Base-by-base conservation (phyloP, 2,797 vertebrate species). In the Thamnophis elegans region DNA sequence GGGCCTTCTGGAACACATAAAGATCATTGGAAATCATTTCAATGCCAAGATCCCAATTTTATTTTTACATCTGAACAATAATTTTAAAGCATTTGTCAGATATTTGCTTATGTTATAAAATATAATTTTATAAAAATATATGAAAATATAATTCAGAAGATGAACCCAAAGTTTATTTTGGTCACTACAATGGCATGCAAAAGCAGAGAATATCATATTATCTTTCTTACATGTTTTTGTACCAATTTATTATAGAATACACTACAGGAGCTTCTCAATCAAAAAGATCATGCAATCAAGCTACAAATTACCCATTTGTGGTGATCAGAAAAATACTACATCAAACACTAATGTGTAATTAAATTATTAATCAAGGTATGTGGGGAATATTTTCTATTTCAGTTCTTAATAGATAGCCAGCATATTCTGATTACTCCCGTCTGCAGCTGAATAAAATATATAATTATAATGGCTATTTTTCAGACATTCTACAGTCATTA, bases 341-440 rank as follows among this genome's bases (percentile, higher is more conserved):
- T 12, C 32, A 87, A 56, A 42, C 36, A 87, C 53, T 26, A 87
- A 91, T 8, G n/a, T 62, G 78, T 51, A 60, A 86, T 85, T 78
- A 91, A 85, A 91, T 26, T 7, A 87, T 55, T 32, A 25, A 16
- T 89, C 22, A 54, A 85, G 60, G 82, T 62, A 85, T 85, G 32
- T 32, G 36, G 36, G 5, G 73, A 62, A 25, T 36, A 89, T 85
- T 54, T 92, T 51, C 73, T 85, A 62, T 88, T 92, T 51, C n/a
- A 55, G 56, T 85, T 85, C 82, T 92, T 92, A 92, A 59, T 32
- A 82, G 59, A 62, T 53, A 92, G 36, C 28, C 91, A 60, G 54
- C 16, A 85, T 92, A 26, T 87, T 87, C 25, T 87, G 85, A 91
- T 68, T 22, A 54, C 13, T 14, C 65, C 62, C 22, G 12, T 54